phyloP scores from a whole-genome alignment of 2,888 invertebrate genomes.

The Trichopoda pennipes region DNA sequence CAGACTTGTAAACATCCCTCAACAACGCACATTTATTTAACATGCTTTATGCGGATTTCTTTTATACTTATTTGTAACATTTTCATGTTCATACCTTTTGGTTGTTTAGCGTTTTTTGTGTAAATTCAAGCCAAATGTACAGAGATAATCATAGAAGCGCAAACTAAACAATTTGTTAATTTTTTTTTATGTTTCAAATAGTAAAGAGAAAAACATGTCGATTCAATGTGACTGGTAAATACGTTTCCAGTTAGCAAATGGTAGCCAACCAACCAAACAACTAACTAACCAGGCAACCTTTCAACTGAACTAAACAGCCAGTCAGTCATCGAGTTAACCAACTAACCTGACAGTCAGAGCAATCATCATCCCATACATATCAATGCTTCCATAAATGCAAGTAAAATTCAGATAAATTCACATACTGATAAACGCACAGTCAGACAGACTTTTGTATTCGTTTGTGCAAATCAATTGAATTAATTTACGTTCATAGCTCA shows the following conservation, averaged over 20 bases:
- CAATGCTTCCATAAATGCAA: conserved; percentile 51
- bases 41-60: not conserved
- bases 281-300: conserved; percentile 38
- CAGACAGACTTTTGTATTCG: not conserved
- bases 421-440: conserved; percentile 19
- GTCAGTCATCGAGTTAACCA: conserved; percentile 21
- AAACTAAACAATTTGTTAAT: conserved; percentile 22
- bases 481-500: conserved; percentile 38
- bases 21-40: not conserved
- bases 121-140: conserved; percentile 14
- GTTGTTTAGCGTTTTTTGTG: conserved; percentile 14
- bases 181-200: conserved; percentile 33
- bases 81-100: conserved; percentile 30
- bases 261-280: conserved; percentile 9
- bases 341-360: conserved; percentile 18
- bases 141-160: conserved; percentile 31
- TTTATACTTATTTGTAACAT: conserved; percentile 41
- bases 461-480: conserved; percentile 46
- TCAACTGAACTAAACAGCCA: conserved; percentile 15
- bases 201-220: conserved; percentile 14
- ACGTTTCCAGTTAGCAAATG: not conserved
- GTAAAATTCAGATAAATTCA: conserved; percentile 31
- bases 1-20: conserved; percentile 26
- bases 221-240: not conserved
- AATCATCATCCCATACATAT: conserved; percentile 49